These are phyloP conservation scores for Cryptocephalus primarius DNA, from an alignment of 2,888 invertebrate species.

Conservation along the genomic window DNA sequence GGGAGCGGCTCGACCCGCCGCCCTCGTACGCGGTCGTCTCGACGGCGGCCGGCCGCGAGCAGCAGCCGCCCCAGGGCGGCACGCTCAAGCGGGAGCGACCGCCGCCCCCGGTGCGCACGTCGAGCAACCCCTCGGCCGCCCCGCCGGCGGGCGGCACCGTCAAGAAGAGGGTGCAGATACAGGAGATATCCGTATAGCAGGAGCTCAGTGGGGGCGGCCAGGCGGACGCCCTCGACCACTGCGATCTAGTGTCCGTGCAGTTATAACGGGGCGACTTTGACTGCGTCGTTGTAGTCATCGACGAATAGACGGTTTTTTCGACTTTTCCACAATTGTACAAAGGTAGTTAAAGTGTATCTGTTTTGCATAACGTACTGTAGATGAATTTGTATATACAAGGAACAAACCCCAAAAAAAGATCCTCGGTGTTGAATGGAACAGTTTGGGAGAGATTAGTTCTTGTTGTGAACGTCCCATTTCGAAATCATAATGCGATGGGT, in stretches of 20 bases:
- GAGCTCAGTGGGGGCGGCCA: background rate
- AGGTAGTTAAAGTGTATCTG: background rate
- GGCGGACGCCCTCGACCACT: constrained; percentile 21
- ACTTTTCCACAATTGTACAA: constrained; percentile 6
- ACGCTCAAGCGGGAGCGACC: constrained; percentile 11
- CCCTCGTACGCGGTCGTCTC: constrained; percentile 24
- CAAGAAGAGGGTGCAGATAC: constrained; percentile 70
- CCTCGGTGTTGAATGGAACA: too few species aligned
- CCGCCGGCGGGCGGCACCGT: constrained; percentile 41
- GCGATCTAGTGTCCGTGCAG: constrained; percentile 34
- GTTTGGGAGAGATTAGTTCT: too few species aligned
- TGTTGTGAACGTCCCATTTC: too few species aligned
- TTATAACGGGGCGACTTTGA: constrained; percentile 28
- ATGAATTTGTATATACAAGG: constrained; percentile 4
- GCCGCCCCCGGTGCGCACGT: constrained; percentile 33
- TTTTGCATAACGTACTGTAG: constrained; percentile 5
- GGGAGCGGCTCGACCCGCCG: constrained; percentile 17
- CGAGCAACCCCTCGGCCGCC: constrained; percentile 33
- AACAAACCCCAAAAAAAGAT: background rate
- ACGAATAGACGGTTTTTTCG: constrained; percentile 3
- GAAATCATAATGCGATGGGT: too few species aligned
- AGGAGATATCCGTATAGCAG: constrained; percentile 68
- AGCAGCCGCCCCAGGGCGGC: constrained; percentile 33
- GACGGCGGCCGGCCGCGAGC: constrained; percentile 38
- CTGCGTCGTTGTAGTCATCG: constrained; percentile 24